Evolutionary conservation across 2,888 invertebrate species (phyloP), one percentile per base, ranked within the genome.

Genomic region (Lathronympha strigana): DNA sequence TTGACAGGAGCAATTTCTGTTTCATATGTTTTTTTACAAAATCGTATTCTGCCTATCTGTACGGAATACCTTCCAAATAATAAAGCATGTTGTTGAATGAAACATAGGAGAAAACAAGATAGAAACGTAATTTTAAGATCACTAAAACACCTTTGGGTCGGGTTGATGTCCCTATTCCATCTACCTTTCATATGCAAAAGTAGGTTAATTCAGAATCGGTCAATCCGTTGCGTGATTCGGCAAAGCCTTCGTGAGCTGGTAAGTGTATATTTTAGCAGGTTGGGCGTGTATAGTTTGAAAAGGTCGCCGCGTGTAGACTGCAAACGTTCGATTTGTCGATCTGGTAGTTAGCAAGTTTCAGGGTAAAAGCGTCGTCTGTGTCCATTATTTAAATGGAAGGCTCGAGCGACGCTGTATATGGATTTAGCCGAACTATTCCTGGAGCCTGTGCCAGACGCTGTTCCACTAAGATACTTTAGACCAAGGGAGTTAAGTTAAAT

Each of bases 321-420:
- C 72, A 73, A 73, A 66, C 68, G 73, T 81, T 79, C 78, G 78
- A 81, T 82, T 77, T 78, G 80, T 73, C 70, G 72, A 74, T 76
- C 17, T 77, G 78, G 73, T 79, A 40, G 75, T 76, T 62, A 69
- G 67, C 78, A 77, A 78, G 76, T 77, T 82, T 76, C 75, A 78
- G 72, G 71, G 72, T 74, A 77, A 77, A 79, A 79, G 77, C 81
- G 79, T 80, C 82, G 81, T 78, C 80, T 74, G 71, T 76, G 79
- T 84, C 83, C 83, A 89, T 89, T 89, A 90, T 88, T 87, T 81
- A 90, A 90, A 90, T 88, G 80, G 79, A 83, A 75, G 82, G 79
- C 78, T 83, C 71, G 70, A 70, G 67, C 71, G 72, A 73, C 78
- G 71, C 73, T 72, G 78, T 74, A n/a, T n/a, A 79, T 82, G 78